Evolutionary conservation across 2,113 vertebrate species (phyloP).

Genomic region (Puntigrus tetrazona): DNA sequence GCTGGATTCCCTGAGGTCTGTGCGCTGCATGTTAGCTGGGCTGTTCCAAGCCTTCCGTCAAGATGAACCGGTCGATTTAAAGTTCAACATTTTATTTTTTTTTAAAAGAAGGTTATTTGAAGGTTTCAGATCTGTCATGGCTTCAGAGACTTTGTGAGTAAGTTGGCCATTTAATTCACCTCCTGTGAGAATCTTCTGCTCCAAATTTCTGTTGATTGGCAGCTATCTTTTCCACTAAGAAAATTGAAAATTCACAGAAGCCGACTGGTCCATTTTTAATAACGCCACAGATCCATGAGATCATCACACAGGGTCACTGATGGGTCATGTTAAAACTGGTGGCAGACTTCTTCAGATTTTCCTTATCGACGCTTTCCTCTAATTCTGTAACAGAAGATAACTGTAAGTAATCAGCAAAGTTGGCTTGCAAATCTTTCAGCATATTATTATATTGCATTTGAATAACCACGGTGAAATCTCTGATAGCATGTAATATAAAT

Average conservation of each 20-base stretch:
- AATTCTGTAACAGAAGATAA: slow-evolving; percentile 69
- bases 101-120: no score
- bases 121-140: no score
- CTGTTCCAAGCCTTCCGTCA: background rate
- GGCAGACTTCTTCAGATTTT: slow-evolving; percentile 76
- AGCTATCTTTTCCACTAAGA: slow-evolving; percentile 88
- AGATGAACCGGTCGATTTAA: no score
- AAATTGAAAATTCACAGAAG: slow-evolving; percentile 87
- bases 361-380: slow-evolving; percentile 81
- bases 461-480: no score
- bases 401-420: background rate
- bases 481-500: no score
- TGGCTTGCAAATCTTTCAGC: background rate
- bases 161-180: slow-evolving; percentile 68
- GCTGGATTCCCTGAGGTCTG: slow-evolving; percentile 2
- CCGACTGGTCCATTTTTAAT: slow-evolving; percentile 81
- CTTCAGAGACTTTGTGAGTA: background rate
- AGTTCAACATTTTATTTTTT: no score
- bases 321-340: slow-evolving; percentile 74
- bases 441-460: no score
- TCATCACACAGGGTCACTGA: slow-evolving; percentile 72
- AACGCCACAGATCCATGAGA: slow-evolving; percentile 84
- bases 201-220: slow-evolving; percentile 69
- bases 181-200: slow-evolving; percentile 73
- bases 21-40: slow-evolving; percentile 47